Evolutionary conservation across 2,888 invertebrate genomes (phyloP).

Genomic region (Ligdia adustata): DNA sequence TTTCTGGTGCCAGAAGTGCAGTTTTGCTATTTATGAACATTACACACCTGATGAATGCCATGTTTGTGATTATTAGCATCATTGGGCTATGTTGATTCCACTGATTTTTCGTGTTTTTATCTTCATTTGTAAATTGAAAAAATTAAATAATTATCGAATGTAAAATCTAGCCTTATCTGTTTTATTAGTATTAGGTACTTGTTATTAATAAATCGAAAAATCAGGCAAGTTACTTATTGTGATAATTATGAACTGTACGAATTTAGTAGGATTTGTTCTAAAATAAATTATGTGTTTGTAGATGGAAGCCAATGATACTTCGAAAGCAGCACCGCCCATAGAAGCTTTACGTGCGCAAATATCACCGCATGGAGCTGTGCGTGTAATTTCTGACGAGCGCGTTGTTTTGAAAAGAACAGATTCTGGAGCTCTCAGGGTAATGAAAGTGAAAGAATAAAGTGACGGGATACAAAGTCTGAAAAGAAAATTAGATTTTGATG

Average conservation of each 20-base stretch:
- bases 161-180: constrained; percentile 3
- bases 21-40: constrained; percentile 5
- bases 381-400: constrained; percentile 1
- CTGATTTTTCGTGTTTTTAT: not conserved
- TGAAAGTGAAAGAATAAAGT: not conserved
- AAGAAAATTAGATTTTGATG: not conserved
- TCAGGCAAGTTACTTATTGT: constrained; percentile 1
- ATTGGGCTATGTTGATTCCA: constrained; percentile 1
- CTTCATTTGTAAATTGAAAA: constrained; percentile 2
- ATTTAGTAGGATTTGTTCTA: constrained; percentile 3
- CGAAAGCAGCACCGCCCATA: constrained; percentile 6
- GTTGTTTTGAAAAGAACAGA: constrained; percentile 1
- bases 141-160: constrained; percentile 1
- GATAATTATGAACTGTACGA: constrained; percentile 1
- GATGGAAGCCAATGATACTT: constrained; percentile 7
- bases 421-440: not conserved
- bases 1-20: constrained; percentile 3
- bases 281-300: constrained; percentile 3
- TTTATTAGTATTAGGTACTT: constrained; percentile 4
- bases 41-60: constrained; percentile 2
- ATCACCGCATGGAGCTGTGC: constrained; percentile 4
- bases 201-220: constrained; percentile 3
- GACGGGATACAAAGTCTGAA: not conserved
- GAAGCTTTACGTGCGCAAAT: constrained; percentile 1
- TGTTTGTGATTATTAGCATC: constrained; percentile 1